Conservation (phyloP, 2,888 invertebrate genomes). For the Amiota minor region DNA sequence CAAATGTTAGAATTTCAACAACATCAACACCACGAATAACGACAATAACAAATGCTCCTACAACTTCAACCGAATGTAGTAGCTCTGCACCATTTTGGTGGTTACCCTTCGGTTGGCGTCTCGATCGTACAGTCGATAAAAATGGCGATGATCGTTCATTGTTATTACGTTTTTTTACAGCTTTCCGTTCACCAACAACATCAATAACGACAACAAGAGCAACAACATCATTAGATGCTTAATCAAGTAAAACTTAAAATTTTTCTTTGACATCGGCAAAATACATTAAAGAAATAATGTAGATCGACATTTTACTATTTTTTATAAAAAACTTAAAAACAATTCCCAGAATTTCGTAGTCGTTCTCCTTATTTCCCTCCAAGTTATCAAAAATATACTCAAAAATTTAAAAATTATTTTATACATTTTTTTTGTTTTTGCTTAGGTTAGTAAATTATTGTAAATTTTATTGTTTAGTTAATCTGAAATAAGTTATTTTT, state of each 20-base stretch:
- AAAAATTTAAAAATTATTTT: conserved; percentile 5
- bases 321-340: neutral
- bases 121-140: conserved; percentile 57
- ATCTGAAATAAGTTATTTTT: neutral
- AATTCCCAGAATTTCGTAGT: no score
- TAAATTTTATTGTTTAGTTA: neutral
- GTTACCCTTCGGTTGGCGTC: conserved; percentile 70
- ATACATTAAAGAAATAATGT: conserved; percentile 22
- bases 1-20: conserved; percentile 39
- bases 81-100: conserved; percentile 69
- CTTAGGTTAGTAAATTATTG: neutral
- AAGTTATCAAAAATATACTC: conserved; percentile 25
- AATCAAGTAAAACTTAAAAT: conserved; percentile 2
- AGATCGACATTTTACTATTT: neutral
- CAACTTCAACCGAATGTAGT: conserved; percentile 28
- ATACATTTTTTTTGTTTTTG: neutral
- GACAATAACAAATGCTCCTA: conserved; percentile 38
- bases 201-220: conserved; percentile 26
- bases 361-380: neutral
- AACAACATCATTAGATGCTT: conserved; percentile 10
- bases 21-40: conserved; percentile 41
- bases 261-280: conserved; percentile 16
- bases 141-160: conserved; percentile 64
- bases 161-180: conserved; percentile 65
- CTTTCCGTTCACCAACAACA: conserved; percentile 44